These are phyloP conservation scores for Battus philenor DNA, from an alignment of 1,140 invertebrate species.

Conservation along the genomic window DNA sequence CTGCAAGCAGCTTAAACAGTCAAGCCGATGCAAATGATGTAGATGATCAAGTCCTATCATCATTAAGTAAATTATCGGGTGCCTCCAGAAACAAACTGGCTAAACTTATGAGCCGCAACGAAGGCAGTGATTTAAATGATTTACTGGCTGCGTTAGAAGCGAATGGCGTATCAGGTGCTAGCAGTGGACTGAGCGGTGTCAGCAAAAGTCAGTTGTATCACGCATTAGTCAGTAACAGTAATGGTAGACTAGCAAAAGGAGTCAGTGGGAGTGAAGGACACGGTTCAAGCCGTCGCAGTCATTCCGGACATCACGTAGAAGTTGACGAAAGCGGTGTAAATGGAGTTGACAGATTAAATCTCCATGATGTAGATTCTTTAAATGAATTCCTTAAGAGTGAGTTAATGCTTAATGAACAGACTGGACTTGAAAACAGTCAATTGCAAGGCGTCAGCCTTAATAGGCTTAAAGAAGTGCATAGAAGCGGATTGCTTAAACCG, in stretches of 20 bases:
- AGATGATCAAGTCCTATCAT: not conserved
- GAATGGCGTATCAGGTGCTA: not conserved
- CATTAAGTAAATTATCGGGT: too few relatives aligned
- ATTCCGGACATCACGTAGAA: too few relatives aligned
- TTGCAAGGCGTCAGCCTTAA: constrained; percentile 3
- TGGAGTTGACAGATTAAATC: not conserved
- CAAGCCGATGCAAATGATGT: not conserved
- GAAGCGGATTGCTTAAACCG: not conserved
- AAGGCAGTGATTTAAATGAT: too few relatives aligned
- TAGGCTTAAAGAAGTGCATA: not conserved
- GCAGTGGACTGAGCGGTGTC: not conserved
- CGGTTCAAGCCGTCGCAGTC: too few relatives aligned
- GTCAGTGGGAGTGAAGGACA: too few relatives aligned
- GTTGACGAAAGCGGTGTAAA: not conserved
- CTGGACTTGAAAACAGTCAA: too few relatives aligned
- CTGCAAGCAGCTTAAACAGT: not conserved
- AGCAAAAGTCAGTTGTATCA: not conserved
- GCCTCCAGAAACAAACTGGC: too few relatives aligned
- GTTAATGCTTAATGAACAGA: too few relatives aligned
- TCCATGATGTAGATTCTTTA: not conserved
- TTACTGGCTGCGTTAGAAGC: too few relatives aligned
- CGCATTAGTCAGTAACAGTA: not conserved
- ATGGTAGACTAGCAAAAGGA: not conserved
- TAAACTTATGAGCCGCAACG: too few relatives aligned
- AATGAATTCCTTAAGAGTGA: not conserved